A percentile compares a stretch with the other conserved stretches of the same genome.
phyloP scores from a whole-genome alignment of 2,888 invertebrate genomes.

The Eilema depressum region DNA sequence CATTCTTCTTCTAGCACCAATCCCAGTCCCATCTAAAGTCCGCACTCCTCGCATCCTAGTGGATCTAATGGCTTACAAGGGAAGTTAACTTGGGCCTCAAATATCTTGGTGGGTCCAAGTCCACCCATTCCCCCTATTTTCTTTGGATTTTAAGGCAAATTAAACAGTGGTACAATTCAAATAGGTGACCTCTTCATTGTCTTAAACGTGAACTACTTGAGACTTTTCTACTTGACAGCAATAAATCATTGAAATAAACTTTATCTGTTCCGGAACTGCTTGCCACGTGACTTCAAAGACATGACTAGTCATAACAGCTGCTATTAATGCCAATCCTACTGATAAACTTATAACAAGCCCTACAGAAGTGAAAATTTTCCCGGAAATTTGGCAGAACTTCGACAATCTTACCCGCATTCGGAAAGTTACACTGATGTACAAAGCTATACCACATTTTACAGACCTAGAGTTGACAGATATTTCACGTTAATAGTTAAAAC shows the following conservation, averaged over 20 bases:
- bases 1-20: no score
- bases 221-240: background rate
- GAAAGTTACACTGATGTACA: constrained; percentile 24
- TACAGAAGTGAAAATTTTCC: background rate
- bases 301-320: background rate
- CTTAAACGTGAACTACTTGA: background rate
- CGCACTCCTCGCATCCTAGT: no score
- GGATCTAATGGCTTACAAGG: no score
- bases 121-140: no score
- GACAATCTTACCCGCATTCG: constrained; percentile 35
- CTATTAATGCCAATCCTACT: background rate
- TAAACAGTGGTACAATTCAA: no score
- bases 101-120: no score
- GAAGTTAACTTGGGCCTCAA: no score
- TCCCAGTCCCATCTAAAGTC: no score
- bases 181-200: no score
- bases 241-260: background rate
- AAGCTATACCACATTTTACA: background rate
- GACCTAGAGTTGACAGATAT: background rate
- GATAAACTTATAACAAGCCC: constrained; percentile 8
- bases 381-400: constrained; percentile 14
- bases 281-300: background rate
- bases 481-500: constrained; percentile 28
- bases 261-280: background rate
- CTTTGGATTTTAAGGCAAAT: no score